Conservation (phyloP, 2,113 vertebrate species). For the Eudyptes chrysolophus region DNA sequence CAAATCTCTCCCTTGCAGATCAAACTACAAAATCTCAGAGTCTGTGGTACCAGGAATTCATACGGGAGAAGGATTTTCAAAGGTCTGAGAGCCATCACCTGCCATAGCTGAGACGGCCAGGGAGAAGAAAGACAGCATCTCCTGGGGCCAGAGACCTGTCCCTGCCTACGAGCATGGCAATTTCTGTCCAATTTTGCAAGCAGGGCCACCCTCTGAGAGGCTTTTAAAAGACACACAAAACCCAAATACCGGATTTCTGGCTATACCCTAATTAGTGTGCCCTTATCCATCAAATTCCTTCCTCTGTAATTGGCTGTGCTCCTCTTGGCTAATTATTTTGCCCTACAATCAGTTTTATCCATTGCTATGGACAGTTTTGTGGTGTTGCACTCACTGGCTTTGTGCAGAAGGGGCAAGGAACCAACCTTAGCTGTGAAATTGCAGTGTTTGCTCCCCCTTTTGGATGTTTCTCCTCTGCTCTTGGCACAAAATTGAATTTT, state of each 20-base stretch:
- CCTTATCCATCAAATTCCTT: neutral
- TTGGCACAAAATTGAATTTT: neutral
- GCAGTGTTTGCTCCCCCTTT: neutral
- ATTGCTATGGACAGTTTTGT: neutral
- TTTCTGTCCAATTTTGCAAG: neutral
- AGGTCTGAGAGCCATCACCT: neutral
- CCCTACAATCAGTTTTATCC: neutral
- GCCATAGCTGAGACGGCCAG: neutral
- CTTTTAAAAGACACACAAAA: neutral
- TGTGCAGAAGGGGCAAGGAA: neutral
- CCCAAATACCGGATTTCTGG: neutral
- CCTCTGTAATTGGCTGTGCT: neutral
- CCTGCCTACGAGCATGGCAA: rapidly evolving
- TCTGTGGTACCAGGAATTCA: neutral
- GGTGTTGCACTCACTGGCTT: neutral
- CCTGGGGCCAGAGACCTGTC: neutral
- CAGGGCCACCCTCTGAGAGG: neutral
- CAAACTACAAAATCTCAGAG: neutral
- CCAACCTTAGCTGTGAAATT: neutral
- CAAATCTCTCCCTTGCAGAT: neutral
- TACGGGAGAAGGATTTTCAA: neutral
- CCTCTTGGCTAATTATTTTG: neutral
- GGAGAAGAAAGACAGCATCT: neutral
- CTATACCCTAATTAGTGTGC: neutral
- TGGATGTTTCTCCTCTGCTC: neutral